Evolutionary conservation across 2,888 invertebrate species (phyloP), one percentile per base, ranked within the genome.

Genomic region (Ashinkailepas kermadecensis): DNA sequence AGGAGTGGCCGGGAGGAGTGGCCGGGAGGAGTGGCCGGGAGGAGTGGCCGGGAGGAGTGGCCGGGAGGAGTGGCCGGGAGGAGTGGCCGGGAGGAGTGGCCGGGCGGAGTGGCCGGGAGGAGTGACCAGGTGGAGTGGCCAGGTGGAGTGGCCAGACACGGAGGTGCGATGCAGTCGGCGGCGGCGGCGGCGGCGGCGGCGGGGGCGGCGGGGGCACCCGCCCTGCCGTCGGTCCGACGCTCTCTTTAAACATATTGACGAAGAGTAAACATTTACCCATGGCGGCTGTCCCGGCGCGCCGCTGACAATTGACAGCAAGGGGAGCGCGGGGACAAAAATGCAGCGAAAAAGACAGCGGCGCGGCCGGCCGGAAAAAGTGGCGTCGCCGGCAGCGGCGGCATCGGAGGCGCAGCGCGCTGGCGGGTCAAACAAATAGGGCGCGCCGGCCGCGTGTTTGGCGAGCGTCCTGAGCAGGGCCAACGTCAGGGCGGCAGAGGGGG

Each of bases 161-260:
- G 59, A 59, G 12, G 39, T 59, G 12, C 59, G 59, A 59, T 11
- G 15, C 12, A 59, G 59, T 0, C 59, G 39, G 59, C 59, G 59
- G 59, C 59, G 59, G 59, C 59, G 59, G 59, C 59, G 15, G 59
- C 59, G 59, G 13, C 59, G 39, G 59, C 59, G 59, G 59, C 59
- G 59, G 59, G 3, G 59, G 59, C 59, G 15, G 59, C 59, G 59
- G 59, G 18, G 62, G 13, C 12, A 62, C 62, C 25, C 10, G 23
- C 13, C 23, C 67, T 23, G 23, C 67, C 23, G 67, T 25, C 67
- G 23, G 23, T 10, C 23, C 23, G 6, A 23, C 39, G 74, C 74
- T 56, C 74, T 74, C 18, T 56, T 74, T 54, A 74, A 74, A 74
- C 74, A 74, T 74, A 74, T 74, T 74, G 74, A 74, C 74, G 11